Evolutionary conservation across 1,140 invertebrate species (phyloP).

Genomic region (Sycophaga agraensis): DNA sequence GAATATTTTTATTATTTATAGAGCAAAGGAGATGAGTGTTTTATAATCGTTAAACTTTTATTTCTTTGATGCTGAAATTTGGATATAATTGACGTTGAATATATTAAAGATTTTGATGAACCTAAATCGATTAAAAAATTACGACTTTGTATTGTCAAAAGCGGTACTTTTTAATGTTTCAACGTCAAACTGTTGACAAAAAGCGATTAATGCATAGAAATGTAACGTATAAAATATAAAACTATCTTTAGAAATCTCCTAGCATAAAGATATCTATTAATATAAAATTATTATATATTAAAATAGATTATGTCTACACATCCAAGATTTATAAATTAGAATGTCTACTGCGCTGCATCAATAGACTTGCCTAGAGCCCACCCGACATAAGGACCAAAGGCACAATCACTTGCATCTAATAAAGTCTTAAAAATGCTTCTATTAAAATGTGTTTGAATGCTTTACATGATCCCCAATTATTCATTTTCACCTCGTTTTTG

Average conservation of each 20-base stretch:
- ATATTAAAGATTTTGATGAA: slow-evolving; percentile 20
- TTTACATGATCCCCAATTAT: slow-evolving; percentile 1
- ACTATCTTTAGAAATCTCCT: slow-evolving; percentile 35
- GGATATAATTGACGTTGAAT: slow-evolving; percentile 28
- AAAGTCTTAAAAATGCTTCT: slow-evolving; percentile 50
- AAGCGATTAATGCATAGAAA: slow-evolving; percentile 31
- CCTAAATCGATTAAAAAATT: slow-evolving; percentile 5
- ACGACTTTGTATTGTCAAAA: slow-evolving; percentile 29
- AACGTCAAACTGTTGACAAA: slow-evolving; percentile 23
- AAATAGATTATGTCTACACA: slow-evolving; percentile 49
- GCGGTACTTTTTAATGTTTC: slow-evolving; percentile 47
- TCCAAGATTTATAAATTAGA: slow-evolving; percentile 57
- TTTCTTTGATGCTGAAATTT: slow-evolving; percentile 21
- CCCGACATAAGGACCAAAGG: slow-evolving; percentile 56
- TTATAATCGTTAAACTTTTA: slow-evolving; percentile 30
- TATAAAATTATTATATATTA: slow-evolving; percentile 51
- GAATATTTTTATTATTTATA: slow-evolving; percentile 52
- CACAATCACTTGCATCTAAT: slow-evolving; percentile 54
- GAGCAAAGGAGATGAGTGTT: slow-evolving; percentile 32
- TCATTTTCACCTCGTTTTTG: too few species aligned
- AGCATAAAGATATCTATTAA: slow-evolving; percentile 47
- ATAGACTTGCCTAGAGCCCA: slow-evolving; percentile 57
- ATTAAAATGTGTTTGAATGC: slow-evolving; percentile 38
- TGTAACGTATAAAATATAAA: slow-evolving; percentile 45
- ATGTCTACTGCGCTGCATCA: slow-evolving; percentile 51